These are phyloP conservation scores for Canis aureus DNA, from an alignment of 2,113 vertebrate genomes.

Conservation along the genomic window DNA sequence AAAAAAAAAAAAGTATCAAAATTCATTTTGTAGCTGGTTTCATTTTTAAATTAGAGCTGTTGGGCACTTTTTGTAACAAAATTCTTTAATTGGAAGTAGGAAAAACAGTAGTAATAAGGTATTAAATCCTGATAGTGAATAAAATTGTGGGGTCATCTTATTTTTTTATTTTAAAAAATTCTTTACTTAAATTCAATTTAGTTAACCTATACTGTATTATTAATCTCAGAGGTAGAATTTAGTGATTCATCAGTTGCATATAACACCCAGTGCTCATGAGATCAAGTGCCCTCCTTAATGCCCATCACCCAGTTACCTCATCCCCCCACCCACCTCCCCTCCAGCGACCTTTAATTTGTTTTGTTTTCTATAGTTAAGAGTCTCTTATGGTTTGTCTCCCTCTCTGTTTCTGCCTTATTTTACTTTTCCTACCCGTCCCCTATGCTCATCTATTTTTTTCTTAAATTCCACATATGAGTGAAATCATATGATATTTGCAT, in stretches of 20 bases:
- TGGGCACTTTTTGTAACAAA: neutral
- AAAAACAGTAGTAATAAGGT: neutral
- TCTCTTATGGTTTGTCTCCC: neutral
- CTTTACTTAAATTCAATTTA: neutral
- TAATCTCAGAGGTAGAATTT: neutral
- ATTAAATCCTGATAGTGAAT: constrained; percentile 39
- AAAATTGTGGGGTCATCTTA: neutral
- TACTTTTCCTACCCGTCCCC: neutral
- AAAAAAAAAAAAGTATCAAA: constrained; percentile 76
- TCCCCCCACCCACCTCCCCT: neutral
- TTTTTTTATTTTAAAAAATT: neutral
- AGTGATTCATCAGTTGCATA: neutral
- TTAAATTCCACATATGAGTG: neutral
- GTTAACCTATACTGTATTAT: neutral
- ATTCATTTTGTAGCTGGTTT: constrained; percentile 79
- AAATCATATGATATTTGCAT: neutral
- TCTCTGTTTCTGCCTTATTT: neutral
- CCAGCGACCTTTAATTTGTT: neutral
- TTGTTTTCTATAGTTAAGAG: neutral
- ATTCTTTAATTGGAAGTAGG: neutral
- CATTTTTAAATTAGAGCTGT: neutral
- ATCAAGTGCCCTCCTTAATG: neutral
- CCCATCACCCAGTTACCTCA: neutral
- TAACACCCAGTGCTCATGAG: neutral
- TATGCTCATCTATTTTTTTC: neutral